Base-by-base conservation (phyloP, 2,113 vertebrate species). In the Cyrtonyx montezumae region DNA sequence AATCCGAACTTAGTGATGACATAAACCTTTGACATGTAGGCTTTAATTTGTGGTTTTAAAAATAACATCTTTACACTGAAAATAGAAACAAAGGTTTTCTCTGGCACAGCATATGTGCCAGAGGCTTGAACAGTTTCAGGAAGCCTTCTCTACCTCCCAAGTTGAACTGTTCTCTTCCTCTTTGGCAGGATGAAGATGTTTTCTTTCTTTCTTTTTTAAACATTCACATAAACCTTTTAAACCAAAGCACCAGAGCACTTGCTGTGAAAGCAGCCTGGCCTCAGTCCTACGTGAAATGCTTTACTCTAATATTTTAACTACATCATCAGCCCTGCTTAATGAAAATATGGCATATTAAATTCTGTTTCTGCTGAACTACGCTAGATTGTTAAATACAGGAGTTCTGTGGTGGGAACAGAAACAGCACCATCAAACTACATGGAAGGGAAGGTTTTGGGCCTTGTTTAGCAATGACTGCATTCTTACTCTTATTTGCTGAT, bases 341-440 rank as follows among this genome's bases (percentile, higher is more conserved):
- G 46, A 68, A 76, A 96, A 90, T 26, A 10, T n/a, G 58, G 74
- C 42, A 70, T 36, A 73, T 51, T 61, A 67, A 78, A 84, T 87
- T 45, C 42, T 53, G 17, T 79, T 96, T 84, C 85, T 65, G 77
- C 68, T 74, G 43, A 90, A 84, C 40, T 71, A 66, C 16, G 37
- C 37, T 15, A 30, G 4, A 3, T 36, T 46, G 25, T 79, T 66
- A 84, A 69, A 18, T 55, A 14, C 34, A 82, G 40, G 43, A 87
- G 76, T 56, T 2, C 0, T 40, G 30, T 30, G 6, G 25, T 1
- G 8, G 8, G 9, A 11, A 82, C 32, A 3, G n/a, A 76, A 74
- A 9, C 8, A 61, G 9, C 19, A 22, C 6, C 6, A 84, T 17
- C 13, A 69, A 85, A 84, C 76, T 12, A 11, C 17, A 14, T 48